A percentile compares a stretch with the other conserved stretches of the same genome.
phyloP scores from a whole-genome alignment of 2,888 invertebrate genomes.

The Pegoplata infirma region DNA sequence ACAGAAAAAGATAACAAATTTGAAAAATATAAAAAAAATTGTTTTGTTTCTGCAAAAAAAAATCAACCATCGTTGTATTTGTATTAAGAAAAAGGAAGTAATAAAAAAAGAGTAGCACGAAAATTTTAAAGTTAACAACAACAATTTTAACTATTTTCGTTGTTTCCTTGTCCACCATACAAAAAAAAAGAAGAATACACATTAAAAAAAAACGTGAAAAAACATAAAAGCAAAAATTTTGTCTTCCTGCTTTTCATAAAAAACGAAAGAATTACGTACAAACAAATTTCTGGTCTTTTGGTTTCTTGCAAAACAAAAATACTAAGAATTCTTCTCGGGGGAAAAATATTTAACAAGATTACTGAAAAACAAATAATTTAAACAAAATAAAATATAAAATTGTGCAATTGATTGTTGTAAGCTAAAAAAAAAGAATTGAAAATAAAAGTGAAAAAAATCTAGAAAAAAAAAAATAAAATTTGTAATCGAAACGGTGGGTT shows the following conservation, averaged over 20 bases:
- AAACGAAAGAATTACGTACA: constrained; percentile 38
- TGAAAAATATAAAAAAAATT: constrained; percentile 23
- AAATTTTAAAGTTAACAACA: constrained; percentile 31
- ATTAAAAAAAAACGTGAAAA: constrained; percentile 18
- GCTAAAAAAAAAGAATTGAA: too few species aligned
- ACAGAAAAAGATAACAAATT: constrained; percentile 19
- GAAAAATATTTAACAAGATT: not conserved
- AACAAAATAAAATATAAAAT: constrained; percentile 33
- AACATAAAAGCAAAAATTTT: constrained; percentile 28
- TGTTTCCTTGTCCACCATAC: constrained; percentile 30
- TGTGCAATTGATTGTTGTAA: constrained; percentile 46
- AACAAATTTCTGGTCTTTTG: constrained; percentile 29
- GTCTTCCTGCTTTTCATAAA: constrained; percentile 51
- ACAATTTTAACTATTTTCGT: constrained; percentile 22
- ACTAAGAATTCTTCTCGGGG: not conserved
- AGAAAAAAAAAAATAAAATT: constrained; percentile 10
- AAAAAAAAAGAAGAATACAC: constrained; percentile 34
- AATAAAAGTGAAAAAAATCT: constrained; percentile 20
- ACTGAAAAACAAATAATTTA: constrained; percentile 1
- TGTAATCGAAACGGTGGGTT: constrained; percentile 46
- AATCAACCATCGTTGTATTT: too few species aligned
- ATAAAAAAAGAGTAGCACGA: constrained; percentile 15
- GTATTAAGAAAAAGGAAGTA: too few species aligned
- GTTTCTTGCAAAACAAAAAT: constrained; percentile 24
- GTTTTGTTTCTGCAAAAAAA: constrained; percentile 37